These are phyloP conservation scores for Scaptomyza cyrtandrae DNA, from an alignment of 2,888 invertebrate genomes.

Conservation along the genomic window DNA sequence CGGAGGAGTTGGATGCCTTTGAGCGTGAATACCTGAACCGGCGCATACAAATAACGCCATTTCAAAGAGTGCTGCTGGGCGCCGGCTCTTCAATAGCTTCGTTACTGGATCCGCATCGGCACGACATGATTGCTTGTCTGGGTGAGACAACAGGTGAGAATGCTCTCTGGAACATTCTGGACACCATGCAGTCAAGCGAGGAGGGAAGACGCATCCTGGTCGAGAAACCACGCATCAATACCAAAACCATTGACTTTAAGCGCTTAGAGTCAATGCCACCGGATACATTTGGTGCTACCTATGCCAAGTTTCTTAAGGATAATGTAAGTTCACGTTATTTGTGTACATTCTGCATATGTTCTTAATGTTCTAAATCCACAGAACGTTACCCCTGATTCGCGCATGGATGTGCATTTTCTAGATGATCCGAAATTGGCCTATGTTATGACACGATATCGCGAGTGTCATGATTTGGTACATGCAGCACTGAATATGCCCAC, in stretches of 20 bases:
- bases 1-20: constrained; percentile 84
- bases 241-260: constrained; percentile 91
- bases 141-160: constrained; percentile 94
- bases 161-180: constrained; percentile 90
- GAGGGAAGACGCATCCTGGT: constrained; percentile 92
- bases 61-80: constrained; percentile 92
- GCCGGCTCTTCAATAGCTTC: constrained; percentile 95
- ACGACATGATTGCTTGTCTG: constrained; percentile 97
- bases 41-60: constrained; percentile 87
- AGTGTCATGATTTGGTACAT: constrained; percentile 98
- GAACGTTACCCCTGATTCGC: constrained; percentile 96
- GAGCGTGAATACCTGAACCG: constrained; percentile 87
- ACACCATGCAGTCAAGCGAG: constrained; percentile 90
- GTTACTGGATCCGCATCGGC: constrained; percentile 91
- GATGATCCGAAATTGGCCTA: constrained; percentile 95
- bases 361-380: constrained; percentile 32
- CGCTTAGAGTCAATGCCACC: constrained; percentile 89
- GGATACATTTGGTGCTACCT: constrained; percentile 93
- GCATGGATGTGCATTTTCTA: constrained; percentile 95
- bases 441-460: constrained; percentile 98
- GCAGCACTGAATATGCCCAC: constrained; percentile 96
- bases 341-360: not conserved
- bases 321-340: constrained; percentile 86
- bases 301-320: constrained; percentile 91
- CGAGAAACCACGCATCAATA: constrained; percentile 94